Evolutionary conservation across 2,113 vertebrate species (phyloP), one percentile per base, ranked within the genome.

Genomic region (Harpagus bidentatus): DNA sequence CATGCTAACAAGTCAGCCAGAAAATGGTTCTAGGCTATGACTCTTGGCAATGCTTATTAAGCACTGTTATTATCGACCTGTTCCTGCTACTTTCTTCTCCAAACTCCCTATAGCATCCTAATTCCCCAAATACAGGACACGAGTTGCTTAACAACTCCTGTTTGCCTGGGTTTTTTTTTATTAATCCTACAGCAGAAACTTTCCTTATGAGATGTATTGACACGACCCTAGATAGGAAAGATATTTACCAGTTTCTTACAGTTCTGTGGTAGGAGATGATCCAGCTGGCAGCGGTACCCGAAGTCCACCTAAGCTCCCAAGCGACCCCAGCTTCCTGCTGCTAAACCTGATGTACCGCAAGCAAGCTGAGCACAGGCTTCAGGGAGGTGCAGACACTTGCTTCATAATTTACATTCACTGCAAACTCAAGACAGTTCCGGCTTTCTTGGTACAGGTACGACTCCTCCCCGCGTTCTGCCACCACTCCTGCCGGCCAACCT

Each of bases 321-420:
- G 23, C 5, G 65, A 31, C 14, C 38, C 26, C 58, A 36, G 4
- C 11, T 21, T 23, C 7, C 38, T 2, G 31, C 34, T 34, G 40
- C 56, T 17, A 1, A 19, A 23, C 3, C 62, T 10, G 66, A 4
- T 0, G 9, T 0, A 2, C 8, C 1, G 0, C 83, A 10, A 16
- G 23, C 20, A 3, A 19, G 58, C 25, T 0, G 21, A n/a, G 76
- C 26, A 1, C 16, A 3, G 65, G 90, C 78, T 84, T 13, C 13
- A 2, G 71, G 21, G 58, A 18, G 11, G 3, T 25, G 72, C 88
- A 17, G 78, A 4, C 61, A 82, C 94, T 93, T 80, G 86, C 76
- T 61, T 48, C 31, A 0, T 10, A 11, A 2, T 16, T 25, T 76
- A 7, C 11, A 2, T 56, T 16, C 47, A 1, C 87, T 48, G 70